These are phyloP conservation scores for Operophtera brumata DNA, from an alignment of 2,888 invertebrate species.

Conservation along the genomic window DNA sequence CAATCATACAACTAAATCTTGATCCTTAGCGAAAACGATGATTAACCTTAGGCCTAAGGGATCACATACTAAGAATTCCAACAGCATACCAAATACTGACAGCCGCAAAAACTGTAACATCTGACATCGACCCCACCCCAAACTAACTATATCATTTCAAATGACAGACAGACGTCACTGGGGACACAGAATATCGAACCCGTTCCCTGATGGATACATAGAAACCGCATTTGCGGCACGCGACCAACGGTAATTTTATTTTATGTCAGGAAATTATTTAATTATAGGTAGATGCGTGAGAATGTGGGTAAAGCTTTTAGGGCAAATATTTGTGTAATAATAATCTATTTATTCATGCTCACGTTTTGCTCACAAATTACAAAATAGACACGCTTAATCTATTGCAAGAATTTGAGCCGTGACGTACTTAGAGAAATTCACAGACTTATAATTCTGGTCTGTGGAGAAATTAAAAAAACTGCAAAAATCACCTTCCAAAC, in stretches of 20 bases:
- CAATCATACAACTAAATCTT: neutral
- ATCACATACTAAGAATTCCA: slow-evolving; percentile 5
- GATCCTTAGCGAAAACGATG: slow-evolving; percentile 2
- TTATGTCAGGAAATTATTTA: slow-evolving; percentile 33
- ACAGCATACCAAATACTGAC: slow-evolving; percentile 18
- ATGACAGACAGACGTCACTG: slow-evolving; percentile 36
- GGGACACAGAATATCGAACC: slow-evolving; percentile 50
- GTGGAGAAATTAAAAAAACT: too few species aligned
- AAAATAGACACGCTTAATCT: neutral
- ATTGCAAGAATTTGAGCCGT: too few species aligned
- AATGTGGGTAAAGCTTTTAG: slow-evolving; percentile 20
- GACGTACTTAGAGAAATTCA: too few species aligned
- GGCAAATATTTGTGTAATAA: slow-evolving; percentile 12
- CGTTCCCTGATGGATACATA: slow-evolving; percentile 57
- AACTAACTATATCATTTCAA: slow-evolving; percentile 24
- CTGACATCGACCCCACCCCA: slow-evolving; percentile 23
- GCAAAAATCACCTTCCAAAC: too few species aligned
- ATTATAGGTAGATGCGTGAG: slow-evolving; percentile 32
- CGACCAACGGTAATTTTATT: slow-evolving; percentile 36
- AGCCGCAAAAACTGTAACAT: slow-evolving; percentile 27
- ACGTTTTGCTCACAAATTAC: neutral
- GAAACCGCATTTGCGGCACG: slow-evolving; percentile 62
- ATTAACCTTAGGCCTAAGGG: slow-evolving; percentile 17
- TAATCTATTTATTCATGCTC: neutral
- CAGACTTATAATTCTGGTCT: too few species aligned